These are phyloP conservation scores for Beroe ovata DNA, from an alignment of 37 sponge, comb jelly and placozoan species.

Conservation along the genomic window DNA sequence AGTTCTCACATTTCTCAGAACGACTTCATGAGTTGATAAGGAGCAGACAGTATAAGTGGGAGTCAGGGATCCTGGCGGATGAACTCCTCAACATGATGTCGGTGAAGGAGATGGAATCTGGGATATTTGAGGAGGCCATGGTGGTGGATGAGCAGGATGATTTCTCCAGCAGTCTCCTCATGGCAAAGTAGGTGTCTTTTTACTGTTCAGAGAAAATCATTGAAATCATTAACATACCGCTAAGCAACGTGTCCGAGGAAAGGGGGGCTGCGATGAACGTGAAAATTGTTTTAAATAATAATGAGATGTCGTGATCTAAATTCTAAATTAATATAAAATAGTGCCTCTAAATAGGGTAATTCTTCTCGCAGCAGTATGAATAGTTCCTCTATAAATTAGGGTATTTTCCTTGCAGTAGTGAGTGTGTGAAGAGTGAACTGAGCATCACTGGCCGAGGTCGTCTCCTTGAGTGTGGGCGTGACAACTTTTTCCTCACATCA, in stretches of 20 bases:
- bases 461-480: neutral
- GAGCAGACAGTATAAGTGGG: neutral
- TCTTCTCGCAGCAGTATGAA: too few species aligned
- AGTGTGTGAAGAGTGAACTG: neutral
- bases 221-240: too few species aligned
- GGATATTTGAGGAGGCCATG: neutral
- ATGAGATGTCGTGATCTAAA: too few species aligned
- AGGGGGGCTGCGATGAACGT: too few species aligned
- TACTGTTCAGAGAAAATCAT: too few species aligned
- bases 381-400: too few species aligned
- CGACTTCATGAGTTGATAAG: neutral
- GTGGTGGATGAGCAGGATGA: neutral
- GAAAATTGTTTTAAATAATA: too few species aligned
- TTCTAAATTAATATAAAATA: too few species aligned
- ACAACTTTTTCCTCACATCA: neutral
- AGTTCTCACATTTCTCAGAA: too few species aligned
- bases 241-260: too few species aligned
- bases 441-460: neutral
- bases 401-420: too few species aligned
- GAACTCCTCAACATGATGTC: neutral
- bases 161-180: neutral
- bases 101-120: neutral
- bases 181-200: neutral
- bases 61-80: neutral
- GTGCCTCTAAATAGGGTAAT: too few species aligned